Evolutionary conservation across 1,140 invertebrate genomes (phyloP).

Genomic region (Tetramorium alpestre): DNA sequence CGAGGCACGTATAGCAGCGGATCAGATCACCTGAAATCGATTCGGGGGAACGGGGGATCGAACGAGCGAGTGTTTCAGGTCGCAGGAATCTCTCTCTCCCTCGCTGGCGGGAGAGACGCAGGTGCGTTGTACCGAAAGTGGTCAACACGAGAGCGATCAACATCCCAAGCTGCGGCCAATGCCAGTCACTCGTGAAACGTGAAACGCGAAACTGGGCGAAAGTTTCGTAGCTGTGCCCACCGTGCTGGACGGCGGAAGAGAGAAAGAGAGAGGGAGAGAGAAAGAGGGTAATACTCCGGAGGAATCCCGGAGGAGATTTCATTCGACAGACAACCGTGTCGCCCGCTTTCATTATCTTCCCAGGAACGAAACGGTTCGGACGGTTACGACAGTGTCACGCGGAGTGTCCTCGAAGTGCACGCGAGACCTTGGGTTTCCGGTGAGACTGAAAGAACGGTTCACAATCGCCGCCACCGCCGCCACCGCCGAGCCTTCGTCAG

Average conservation of each 20-base stretch:
- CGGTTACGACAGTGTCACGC: constrained; percentile 34
- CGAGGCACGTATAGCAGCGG: constrained; percentile 20
- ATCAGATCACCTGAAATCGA: constrained; percentile 22
- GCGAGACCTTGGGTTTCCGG: not conserved
- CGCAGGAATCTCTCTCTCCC: constrained; percentile 8
- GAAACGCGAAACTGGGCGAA: constrained; percentile 79
- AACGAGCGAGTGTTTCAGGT: not conserved
- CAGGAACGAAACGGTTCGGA: not conserved
- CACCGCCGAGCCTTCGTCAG: not conserved
- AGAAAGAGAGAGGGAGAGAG: constrained; percentile 9
- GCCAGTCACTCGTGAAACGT: constrained; percentile 81
- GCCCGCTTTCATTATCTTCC: constrained; percentile 47
- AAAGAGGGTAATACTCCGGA: constrained; percentile 18
- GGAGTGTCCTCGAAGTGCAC: constrained; percentile 48
- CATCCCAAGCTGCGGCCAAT: constrained; percentile 56
- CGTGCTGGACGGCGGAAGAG: constrained; percentile 17
- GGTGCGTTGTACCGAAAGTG: constrained; percentile 58
- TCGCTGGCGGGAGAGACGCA: not conserved
- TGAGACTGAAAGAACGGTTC: not conserved
- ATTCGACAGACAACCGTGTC: not conserved
- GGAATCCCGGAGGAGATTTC: constrained; percentile 27
- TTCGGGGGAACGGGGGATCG: not conserved
- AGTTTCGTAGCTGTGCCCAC: constrained; percentile 67
- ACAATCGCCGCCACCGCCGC: not conserved
- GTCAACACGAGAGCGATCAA: constrained; percentile 37